Conservation (phyloP, 2,888 invertebrate genomes). For the Spatulosminthurus flaviceps region DNA sequence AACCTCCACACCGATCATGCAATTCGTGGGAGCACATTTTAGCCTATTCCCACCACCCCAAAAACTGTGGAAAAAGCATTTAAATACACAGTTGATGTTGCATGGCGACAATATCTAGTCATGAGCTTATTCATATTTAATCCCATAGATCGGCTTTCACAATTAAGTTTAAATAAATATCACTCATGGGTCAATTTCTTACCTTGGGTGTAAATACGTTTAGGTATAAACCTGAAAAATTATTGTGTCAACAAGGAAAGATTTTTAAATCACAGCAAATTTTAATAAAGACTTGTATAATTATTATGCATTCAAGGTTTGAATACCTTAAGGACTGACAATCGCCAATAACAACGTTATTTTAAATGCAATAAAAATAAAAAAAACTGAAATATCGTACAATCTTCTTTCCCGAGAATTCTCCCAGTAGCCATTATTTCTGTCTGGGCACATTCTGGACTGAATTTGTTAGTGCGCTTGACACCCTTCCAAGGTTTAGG, state of each 20-base stretch:
- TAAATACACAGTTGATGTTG: no score
- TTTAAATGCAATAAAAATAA: no score
- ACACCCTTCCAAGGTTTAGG: not conserved
- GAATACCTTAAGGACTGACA: no score
- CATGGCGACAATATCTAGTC: no score
- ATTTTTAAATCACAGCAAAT: not conserved
- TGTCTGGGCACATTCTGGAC: conserved; percentile 4
- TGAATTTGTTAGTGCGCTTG: not conserved
- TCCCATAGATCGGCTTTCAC: not conserved
- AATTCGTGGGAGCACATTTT: no score
- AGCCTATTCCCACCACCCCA: no score
- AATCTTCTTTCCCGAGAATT: conserved; percentile 31
- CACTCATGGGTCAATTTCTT: not conserved
- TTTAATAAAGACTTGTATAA: no score
- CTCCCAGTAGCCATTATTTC: conserved; percentile 28
- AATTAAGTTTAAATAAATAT: not conserved
- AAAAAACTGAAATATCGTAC: not conserved
- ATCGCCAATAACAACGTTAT: no score
- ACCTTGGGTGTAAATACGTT: conserved; percentile 25
- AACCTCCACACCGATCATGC: not conserved
- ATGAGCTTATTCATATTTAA: not conserved
- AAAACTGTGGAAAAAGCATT: no score
- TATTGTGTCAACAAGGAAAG: not conserved
- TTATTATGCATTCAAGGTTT: no score
- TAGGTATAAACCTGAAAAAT: conserved; percentile 11